These are phyloP conservation scores for Hypotaenidia philippensis DNA, from an alignment of 2,797 vertebrate genomes.

Conservation along the genomic window DNA sequence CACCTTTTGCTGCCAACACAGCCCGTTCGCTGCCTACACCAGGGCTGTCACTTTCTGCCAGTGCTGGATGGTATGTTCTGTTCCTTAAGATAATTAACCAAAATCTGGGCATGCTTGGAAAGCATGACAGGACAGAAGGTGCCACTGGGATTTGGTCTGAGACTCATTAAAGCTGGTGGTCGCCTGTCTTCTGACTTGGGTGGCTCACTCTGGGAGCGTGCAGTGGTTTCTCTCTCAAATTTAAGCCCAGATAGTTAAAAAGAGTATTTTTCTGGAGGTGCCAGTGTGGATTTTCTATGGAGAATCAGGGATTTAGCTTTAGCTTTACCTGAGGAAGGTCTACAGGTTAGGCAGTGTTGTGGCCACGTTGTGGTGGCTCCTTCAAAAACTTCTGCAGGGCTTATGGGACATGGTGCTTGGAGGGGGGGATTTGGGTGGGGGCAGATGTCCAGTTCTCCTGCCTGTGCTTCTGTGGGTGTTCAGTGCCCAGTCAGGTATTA, in stretches of 20 bases:
- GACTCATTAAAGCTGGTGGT: neutral
- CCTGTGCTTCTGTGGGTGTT: neutral
- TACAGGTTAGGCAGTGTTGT: neutral
- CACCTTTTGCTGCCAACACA: neutral
- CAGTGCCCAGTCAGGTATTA: neutral
- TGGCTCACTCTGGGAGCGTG: too few relatives aligned
- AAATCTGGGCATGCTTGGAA: neutral
- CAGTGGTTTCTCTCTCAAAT: neutral
- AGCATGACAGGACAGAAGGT: neutral
- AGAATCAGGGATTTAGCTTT: neutral
- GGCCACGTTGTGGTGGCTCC: fast-evolving
- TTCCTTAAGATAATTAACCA: neutral
- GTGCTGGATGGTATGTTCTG: fast-evolving
- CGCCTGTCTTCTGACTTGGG: neutral
- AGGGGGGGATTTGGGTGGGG: neutral
- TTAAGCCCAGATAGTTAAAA: neutral
- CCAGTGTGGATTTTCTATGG: neutral
- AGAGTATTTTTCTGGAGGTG: neutral
- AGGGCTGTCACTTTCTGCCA: neutral
- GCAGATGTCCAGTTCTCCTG: neutral
- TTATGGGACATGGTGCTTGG: neutral
- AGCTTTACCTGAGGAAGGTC: fast-evolving
- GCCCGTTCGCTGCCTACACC: fast-evolving
- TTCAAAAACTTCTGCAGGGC: neutral
- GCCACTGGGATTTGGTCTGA: neutral